Conservation (phyloP, 1,140 invertebrate genomes). For the Nephila pilipes region DNA sequence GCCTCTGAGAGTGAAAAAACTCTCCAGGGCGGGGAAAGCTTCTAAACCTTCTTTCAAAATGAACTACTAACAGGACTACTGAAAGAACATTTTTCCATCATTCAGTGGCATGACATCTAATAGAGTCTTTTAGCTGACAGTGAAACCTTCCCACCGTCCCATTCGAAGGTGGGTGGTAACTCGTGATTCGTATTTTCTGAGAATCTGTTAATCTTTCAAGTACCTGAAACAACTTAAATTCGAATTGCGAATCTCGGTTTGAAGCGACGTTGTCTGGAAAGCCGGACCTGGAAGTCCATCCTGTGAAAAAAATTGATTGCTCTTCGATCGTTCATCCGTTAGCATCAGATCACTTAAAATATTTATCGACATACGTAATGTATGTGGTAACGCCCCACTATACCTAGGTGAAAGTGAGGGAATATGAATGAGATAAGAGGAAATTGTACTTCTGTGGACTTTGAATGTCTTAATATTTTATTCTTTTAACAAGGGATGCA, state of each 20-base stretch:
- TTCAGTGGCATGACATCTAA: conserved; percentile 67
- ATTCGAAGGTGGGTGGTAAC: conserved; percentile 80
- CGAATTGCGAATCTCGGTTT: conserved; percentile 82
- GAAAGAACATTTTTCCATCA: conserved; percentile 80
- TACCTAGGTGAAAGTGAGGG: too few species aligned
- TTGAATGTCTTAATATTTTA: too few species aligned
- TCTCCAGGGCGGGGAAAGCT: conserved; percentile 77
- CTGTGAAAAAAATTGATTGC: too few species aligned
- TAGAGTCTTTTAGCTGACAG: conserved; percentile 69
- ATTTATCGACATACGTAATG: too few species aligned
- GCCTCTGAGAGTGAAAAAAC: conserved; percentile 45
- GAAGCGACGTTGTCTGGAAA: conserved; percentile 78
- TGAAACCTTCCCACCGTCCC: conserved; percentile 78
- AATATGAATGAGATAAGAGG: too few species aligned
- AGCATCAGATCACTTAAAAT: too few species aligned
- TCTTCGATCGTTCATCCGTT: too few species aligned
- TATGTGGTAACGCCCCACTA: too few species aligned
- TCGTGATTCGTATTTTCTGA: conserved; percentile 45
- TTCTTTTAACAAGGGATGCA: too few species aligned
- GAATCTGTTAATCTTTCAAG: conserved; percentile 55
- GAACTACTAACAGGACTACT: conserved; percentile 78
- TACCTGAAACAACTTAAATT: conserved; percentile 78
- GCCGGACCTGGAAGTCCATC: conserved; percentile 81
- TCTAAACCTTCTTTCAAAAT: conserved; percentile 79
- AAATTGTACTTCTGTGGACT: too few species aligned